Base-by-base conservation (phyloP, 1,140 invertebrate species). In the Melipona quadrifasciata region DNA sequence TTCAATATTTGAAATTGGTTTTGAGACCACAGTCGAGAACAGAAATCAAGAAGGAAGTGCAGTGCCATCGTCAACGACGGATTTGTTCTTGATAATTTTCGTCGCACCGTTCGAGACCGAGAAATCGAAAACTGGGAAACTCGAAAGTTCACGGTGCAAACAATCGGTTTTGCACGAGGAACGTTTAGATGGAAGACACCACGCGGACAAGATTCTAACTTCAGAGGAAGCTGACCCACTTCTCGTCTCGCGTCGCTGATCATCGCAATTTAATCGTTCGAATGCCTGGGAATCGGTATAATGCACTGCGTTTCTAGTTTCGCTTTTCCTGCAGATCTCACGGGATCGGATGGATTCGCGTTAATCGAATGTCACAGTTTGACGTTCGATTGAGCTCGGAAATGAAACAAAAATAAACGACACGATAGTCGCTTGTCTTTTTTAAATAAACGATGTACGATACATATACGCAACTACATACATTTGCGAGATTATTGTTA, bases 231-330 rank as follows among this genome's bases (percentile, higher is more conserved):
- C 24, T 57, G 67, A 72, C 55, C 55, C 19, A 19, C 21, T 67
- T 79, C 64, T 19, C 12, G 67, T 72, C 11, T 58, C 67, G 27
- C 31, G n/a, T 53, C 14, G 39, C 34, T 31, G 67, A 71, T 39
- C 12, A 57, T 80, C 70, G 53, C 78, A 21, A 55, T 72, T 80
- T 80, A 72, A 80, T 80, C 78, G 67, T 58, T 68, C 53, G 67
- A 51, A 51, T 31, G 68, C n/a, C 53, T 19, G 55, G 17, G 24
- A 61, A 80, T 72, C 34, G 11, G 17, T 34, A 51, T 61, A 51
- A 80, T 51, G 67, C 31, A 19, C 19, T 3, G 31, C 53, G 24
- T 70, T 34, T 17, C 1, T 21, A 65, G 39, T 65, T 65, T 65
- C 76, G 5, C 10, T n/a, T 39, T 47, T 47, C 39, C 39, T 47